Conservation (phyloP, 2,888 invertebrate genomes). For the Tachina fera region DNA sequence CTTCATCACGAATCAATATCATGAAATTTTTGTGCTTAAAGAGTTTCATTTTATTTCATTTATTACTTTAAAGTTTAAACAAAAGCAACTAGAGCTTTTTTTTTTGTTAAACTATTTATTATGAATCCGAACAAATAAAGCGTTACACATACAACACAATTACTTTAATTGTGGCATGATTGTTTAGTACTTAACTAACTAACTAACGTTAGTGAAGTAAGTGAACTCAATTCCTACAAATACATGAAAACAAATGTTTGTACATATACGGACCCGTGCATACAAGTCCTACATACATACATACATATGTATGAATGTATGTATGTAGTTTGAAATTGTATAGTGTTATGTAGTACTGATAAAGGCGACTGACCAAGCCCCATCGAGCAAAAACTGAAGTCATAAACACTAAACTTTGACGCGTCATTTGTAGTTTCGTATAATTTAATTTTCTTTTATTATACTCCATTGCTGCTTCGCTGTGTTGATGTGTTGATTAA, state of each 20-base stretch:
- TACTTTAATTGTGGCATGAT: conserved; percentile 58
- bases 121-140: conserved; percentile 11
- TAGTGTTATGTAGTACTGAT: background rate
- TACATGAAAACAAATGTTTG: background rate
- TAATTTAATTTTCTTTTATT: conserved; percentile 49
- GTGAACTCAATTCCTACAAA: conserved; percentile 22
- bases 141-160: conserved; percentile 40
- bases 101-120: conserved; percentile 5
- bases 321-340: background rate
- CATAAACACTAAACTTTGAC: conserved; percentile 48
- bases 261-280: background rate
- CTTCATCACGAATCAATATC: conserved; percentile 5
- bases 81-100: conserved; percentile 8
- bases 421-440: conserved; percentile 38
- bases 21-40: conserved; percentile 4
- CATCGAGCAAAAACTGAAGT: conserved; percentile 47
- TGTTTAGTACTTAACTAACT: background rate
- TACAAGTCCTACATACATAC: background rate
- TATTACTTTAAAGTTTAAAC: conserved; percentile 4
- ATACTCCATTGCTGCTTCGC: conserved; percentile 5
- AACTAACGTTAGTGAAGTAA: conserved; percentile 4
- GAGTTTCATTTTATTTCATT: conserved; percentile 25
- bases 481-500: conserved; percentile 47
- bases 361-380: conserved; percentile 49
- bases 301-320: background rate